phyloP scores from a whole-genome alignment of 92 coral and sea anemone genomes.

The Epizoanthus fatuus region DNA sequence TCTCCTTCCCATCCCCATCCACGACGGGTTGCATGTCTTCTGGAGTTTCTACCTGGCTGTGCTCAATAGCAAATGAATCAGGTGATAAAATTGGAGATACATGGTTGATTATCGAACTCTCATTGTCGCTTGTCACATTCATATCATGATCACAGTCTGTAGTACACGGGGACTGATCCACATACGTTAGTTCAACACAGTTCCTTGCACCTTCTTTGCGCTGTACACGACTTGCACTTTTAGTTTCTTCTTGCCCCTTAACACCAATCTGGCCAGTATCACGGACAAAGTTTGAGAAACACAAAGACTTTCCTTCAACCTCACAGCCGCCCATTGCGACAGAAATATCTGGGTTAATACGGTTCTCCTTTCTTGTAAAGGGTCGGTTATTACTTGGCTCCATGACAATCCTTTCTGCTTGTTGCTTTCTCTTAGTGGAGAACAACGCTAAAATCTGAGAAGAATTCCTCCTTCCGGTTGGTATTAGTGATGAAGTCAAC shows the following conservation, averaged over 20 bases:
- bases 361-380: neutral
- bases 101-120: neutral
- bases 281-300: no score
- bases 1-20: neutral
- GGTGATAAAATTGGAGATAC: conserved; percentile 42
- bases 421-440: conserved; percentile 2
- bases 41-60: conserved; percentile 4
- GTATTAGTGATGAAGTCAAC: neutral
- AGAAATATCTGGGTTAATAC: neutral
- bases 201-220: no score
- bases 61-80: conserved; percentile 32
- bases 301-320: neutral
- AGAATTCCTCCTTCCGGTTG: neutral
- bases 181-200: no score
- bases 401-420: neutral
- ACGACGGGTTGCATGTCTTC: neutral
- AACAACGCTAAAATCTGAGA: conserved; percentile 37
- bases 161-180: neutral
- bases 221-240: neutral
- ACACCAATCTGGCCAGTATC: no score
- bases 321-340: no score
- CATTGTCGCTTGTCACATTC: neutral
- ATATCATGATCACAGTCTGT: neutral
- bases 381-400: neutral
- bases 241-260: neutral